Evolutionary conservation across 35 echinoderm and acorn worm genomes (phyloP), one percentile per base, ranked within the genome.

Genomic region (Lytechinus variegatus): DNA sequence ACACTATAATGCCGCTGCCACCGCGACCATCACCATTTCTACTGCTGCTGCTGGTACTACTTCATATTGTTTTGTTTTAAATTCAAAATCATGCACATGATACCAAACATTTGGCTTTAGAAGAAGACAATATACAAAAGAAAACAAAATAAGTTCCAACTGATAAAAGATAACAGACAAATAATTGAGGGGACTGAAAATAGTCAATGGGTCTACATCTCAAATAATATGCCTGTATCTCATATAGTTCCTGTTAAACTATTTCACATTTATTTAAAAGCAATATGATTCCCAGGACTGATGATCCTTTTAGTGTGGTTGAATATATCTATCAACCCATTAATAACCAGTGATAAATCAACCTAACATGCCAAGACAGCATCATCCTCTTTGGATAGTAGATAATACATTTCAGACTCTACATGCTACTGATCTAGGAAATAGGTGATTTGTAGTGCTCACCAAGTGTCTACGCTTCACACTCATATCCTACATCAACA

Each of bases 341-440:
- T 79, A 79, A 79, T 79, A 79, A 79, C 66, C 21, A 24, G 19
- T 79, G 66, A 79, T 79, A 21, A n/a, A 79, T 79, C n/a, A 79
- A 8, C 66, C 19, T 16, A 71, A 71, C 61, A 21, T 71, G 61
- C 61, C 66, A 79, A 79, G 66, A 79, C 66, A 24, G n/a, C 66
- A 16, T 24, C 66, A 79, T 79, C 66, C 66, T 79, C 66, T 79
- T n/a, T 79, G 66, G 21, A 79, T 24, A 16, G 33, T 24, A 79
- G 16, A 79, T 7, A 79, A 79, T 79, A 79, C 66, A n/a, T 79
- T 79, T 7, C 8, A 79, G 66, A 19, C 66, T 24, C 66, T 19
- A 79, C 66, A n/a, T 79, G 66, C 66, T 24, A 79, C 66, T 79
- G 66, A 79, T 79, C 66, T 79, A 79, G 66, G 66, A 79, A 79